Percentiles rank a stretch among this genome's conserved stretches.
Evolutionary conservation across 2,888 invertebrate species (phyloP).

Genomic region (Tinea semifulvella): DNA sequence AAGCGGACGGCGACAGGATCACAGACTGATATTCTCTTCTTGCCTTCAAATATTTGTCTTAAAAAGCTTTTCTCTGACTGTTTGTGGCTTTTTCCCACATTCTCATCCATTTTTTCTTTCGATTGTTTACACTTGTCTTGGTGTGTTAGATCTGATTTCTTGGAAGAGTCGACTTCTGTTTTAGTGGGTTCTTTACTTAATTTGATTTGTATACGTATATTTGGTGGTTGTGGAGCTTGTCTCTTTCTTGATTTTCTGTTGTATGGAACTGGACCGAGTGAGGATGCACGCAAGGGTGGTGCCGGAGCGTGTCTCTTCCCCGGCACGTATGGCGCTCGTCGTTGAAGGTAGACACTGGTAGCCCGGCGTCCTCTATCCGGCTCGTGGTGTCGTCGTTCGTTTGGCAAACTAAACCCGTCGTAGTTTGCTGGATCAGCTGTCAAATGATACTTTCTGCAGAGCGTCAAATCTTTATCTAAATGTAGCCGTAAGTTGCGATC

Average conservation of each 20-base stretch:
- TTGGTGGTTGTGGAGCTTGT: conserved; percentile 66
- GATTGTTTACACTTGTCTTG: conserved; percentile 2
- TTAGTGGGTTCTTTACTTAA: conserved; percentile 9
- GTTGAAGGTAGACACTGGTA: conserved; percentile 69
- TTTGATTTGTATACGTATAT: conserved; percentile 20
- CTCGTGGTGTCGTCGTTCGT: conserved; percentile 29
- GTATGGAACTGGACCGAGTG: conserved; percentile 36
- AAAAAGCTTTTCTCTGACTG: conserved; percentile 64
- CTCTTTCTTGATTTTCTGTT: conserved; percentile 45
- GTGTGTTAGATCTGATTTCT: too few species aligned
- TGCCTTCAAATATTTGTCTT: conserved; percentile 57
- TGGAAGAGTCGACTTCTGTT: background rate
- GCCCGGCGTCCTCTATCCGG: conserved; percentile 58
- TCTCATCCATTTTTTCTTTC: conserved; percentile 21
- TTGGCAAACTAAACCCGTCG: conserved; percentile 49
- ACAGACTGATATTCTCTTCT: conserved; percentile 44
- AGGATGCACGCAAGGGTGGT: conserved; percentile 62
- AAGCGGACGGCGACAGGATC: conserved; percentile 61
- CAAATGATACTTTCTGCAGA: conserved; percentile 72
- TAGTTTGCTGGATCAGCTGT: conserved; percentile 31
- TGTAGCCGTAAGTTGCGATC: conserved; percentile 68
- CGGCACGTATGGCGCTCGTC: conserved; percentile 74
- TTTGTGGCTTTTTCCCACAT: conserved; percentile 35
- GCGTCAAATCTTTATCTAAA: conserved; percentile 67
- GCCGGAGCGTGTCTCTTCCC: conserved; percentile 79